Evolutionary conservation across 2,797 vertebrate genomes (phyloP).

Genomic region (Remorina albescens): DNA sequence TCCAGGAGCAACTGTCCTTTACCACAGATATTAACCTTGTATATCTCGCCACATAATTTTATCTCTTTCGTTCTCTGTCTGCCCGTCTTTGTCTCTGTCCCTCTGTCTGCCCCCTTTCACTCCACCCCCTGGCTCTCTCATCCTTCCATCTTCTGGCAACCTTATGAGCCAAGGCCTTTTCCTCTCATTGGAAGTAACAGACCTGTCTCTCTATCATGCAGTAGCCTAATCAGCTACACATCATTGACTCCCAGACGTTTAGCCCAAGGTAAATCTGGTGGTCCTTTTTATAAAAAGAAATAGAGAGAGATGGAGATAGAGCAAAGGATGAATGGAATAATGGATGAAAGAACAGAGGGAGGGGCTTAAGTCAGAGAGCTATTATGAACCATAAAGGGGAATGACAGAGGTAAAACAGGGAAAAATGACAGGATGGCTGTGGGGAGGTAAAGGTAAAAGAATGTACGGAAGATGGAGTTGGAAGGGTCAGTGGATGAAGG

Average conservation of each 20-base stretch:
- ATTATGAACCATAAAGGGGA: constrained; percentile 1
- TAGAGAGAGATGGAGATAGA: constrained; percentile 7
- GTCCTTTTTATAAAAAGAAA: constrained; percentile 37
- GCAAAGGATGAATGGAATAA: constrained; percentile 28
- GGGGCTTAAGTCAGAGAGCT: constrained; percentile 7
- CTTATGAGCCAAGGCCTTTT: constrained; percentile 9
- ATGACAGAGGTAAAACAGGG: background rate
- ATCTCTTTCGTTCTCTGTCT: constrained; percentile 1
- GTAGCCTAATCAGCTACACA: constrained; percentile 45
- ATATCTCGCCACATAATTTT: constrained; percentile 28
- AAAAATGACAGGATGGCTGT: background rate
- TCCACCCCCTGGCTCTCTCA: background rate
- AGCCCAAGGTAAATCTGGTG: constrained; percentile 69
- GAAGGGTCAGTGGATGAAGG: background rate
- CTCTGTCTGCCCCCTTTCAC: background rate
- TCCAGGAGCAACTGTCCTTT: constrained; percentile 61
- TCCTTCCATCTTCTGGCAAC: constrained; percentile 17
- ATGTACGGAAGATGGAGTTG: constrained; percentile 17
- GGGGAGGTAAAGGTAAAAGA: background rate
- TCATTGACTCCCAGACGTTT: constrained; percentile 53
- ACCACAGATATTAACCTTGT: constrained; percentile 67
- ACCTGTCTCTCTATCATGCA: constrained; percentile 49
- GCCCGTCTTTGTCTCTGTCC: background rate
- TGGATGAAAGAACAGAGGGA: background rate
- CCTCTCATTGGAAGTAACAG: constrained; percentile 1